Conservation (phyloP, 2,797 vertebrate genomes). For the Champsocephalus esox region DNA sequence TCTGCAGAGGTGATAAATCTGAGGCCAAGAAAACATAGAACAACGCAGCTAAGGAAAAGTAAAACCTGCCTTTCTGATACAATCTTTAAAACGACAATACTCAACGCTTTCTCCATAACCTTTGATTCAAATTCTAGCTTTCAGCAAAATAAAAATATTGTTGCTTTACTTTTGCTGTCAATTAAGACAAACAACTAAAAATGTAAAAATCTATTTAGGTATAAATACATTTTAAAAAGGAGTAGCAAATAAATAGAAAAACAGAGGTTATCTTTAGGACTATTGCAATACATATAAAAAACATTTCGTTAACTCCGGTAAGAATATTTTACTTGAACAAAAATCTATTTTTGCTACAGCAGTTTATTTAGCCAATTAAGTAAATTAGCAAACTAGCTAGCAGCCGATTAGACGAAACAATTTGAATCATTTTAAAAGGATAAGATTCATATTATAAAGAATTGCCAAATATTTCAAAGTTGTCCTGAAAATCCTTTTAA, state of each 20-base stretch:
- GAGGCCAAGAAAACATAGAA: conserved; percentile 15
- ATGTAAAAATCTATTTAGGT: neutral
- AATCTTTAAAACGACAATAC: neutral
- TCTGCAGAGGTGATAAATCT: conserved; percentile 33
- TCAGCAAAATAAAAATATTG: neutral
- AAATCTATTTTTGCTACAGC: neutral
- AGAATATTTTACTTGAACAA: neutral
- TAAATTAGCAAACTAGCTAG: too few relatives aligned
- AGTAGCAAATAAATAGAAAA: neutral
- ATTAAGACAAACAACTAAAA: neutral
- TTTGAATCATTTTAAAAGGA: neutral
- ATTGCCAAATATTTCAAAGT: too few relatives aligned
- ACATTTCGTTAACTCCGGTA: neutral
- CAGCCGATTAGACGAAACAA: too few relatives aligned
- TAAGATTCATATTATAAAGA: neutral
- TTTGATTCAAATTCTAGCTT: neutral
- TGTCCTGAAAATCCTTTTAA: neutral
- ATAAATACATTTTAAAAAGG: neutral
- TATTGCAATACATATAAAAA: neutral
- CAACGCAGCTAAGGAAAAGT: neutral
- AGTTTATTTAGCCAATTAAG: too few relatives aligned
- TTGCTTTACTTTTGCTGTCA: neutral
- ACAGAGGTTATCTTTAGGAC: neutral
- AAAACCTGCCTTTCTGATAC: neutral
- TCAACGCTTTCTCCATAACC: neutral